A percentile compares a stretch with the other conserved stretches of the same genome.
Conservation (phyloP, 2,113 vertebrate species). For the Pholis gunnellus region DNA sequence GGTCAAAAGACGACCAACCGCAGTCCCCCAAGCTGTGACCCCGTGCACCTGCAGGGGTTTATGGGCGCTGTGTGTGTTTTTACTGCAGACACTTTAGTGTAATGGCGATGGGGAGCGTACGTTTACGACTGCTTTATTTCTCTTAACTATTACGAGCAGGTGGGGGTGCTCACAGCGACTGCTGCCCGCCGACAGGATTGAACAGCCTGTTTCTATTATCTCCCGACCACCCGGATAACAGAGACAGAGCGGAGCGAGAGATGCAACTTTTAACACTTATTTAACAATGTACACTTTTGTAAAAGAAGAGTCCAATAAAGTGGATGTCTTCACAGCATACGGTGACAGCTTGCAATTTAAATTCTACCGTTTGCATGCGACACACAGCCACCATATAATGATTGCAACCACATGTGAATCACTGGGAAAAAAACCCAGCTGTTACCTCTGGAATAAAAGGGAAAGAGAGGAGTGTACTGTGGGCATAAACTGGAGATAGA, state of each 20-base stretch:
- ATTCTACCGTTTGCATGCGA: constrained; percentile 17
- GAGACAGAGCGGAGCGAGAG: constrained; percentile 17
- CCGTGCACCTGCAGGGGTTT: constrained; percentile 44
- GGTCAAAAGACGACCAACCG: not conserved
- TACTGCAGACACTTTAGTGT: constrained; percentile 62
- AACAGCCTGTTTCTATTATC: constrained; percentile 69
- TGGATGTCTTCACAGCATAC: constrained; percentile 31
- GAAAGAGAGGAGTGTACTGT: constrained; percentile 43
- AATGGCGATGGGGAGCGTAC: constrained; percentile 52
- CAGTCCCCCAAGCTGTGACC: constrained; percentile 54
- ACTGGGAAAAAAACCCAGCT: constrained; percentile 21
- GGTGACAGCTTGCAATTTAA: constrained; percentile 49
- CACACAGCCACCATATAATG: constrained; percentile 31
- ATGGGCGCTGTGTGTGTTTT: constrained; percentile 58
- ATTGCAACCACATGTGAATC: constrained; percentile 43
- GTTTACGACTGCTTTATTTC: constrained; percentile 71
- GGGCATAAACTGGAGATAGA: constrained; percentile 51
- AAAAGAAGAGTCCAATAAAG: constrained; percentile 32
- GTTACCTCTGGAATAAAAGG: constrained; percentile 27
- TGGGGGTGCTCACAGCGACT: constrained; percentile 63
- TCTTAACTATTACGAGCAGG: constrained; percentile 73
- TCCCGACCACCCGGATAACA: constrained; percentile 54
- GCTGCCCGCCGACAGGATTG: constrained; percentile 51
- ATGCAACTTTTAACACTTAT: constrained; percentile 33
- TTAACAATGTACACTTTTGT: constrained; percentile 42